Conservation (phyloP, 2,797 vertebrate genomes). For the Melanotaenia nigrans region DNA sequence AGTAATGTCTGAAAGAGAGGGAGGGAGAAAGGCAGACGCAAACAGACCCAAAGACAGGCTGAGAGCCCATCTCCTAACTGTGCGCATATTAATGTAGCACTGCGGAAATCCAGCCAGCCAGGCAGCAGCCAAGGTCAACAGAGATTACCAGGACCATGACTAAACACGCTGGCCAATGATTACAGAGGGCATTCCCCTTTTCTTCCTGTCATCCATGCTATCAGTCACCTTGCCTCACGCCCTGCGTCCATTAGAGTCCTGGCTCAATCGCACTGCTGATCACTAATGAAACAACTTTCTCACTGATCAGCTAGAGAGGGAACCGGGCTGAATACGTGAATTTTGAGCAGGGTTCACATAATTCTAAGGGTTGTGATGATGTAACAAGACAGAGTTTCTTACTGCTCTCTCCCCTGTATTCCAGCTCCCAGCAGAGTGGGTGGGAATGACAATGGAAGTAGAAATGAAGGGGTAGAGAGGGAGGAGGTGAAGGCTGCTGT, state of each 20-base stretch:
- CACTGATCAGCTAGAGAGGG: constrained; percentile 40
- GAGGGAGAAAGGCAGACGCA: constrained; percentile 25
- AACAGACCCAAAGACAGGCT: constrained; percentile 49
- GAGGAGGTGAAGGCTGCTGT: not conserved
- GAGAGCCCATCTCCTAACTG: constrained; percentile 56
- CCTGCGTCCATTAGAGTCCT: not conserved
- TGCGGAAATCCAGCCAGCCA: constrained; percentile 63
- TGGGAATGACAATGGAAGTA: constrained; percentile 30
- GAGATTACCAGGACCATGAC: constrained; percentile 78
- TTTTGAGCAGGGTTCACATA: constrained; percentile 54
- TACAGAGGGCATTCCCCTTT: constrained; percentile 37
- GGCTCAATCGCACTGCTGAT: constrained; percentile 33
- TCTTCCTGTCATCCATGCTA: constrained; percentile 21
- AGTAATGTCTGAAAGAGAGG: constrained; percentile 50
- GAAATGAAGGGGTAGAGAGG: not conserved
- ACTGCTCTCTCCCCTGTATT: constrained; percentile 16
- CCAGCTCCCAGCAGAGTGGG: constrained; percentile 40
- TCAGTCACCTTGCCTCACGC: constrained; percentile 2
- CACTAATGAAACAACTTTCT: constrained; percentile 55
- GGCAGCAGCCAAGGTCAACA: constrained; percentile 74
- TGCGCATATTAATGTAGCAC: constrained; percentile 67
- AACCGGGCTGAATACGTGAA: constrained; percentile 61
- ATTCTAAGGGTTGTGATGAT: constrained; percentile 60
- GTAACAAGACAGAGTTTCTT: constrained; percentile 64
- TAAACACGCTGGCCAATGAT: constrained; percentile 59